Evolutionary conservation across 2,888 invertebrate genomes (phyloP), one percentile per base, ranked within the genome.

Genomic region (Athetis lepigone): DNA sequence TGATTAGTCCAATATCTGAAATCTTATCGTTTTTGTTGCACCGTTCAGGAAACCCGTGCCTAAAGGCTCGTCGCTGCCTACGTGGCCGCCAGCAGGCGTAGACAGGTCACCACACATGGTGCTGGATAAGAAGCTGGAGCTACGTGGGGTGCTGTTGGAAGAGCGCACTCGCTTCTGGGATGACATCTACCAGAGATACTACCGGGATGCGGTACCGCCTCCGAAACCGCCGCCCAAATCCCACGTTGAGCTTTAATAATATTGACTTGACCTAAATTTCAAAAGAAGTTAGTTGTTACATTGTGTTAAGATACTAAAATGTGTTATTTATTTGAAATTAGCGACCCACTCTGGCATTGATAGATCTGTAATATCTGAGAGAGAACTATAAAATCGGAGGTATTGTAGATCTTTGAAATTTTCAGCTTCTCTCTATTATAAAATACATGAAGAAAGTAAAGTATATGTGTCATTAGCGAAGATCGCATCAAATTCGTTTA

Each of bases 11-110:
- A 19, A 9, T 40, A 5, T 1, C 16, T 16, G 11, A 2, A 9
- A 16, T n/a, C 13, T 13, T 4, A 33, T n/a, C n/a, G 11, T 33
- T 29, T 19, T 19, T 25, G 8, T 19, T 9, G 33, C 13, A 13
- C 1, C 4, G 73, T 76, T 16, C 77, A 89, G 89, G 3, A 80
- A 79, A 25, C 88, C 89, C 0, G 79, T 86, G 4, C 75, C 85
- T 2, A 71, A 79, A 18, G 82, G 68, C 0, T 84, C 86, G 0
- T 51, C 59, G 0, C 46, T 85, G 0, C 82, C 82, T 5, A 29
- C 65, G 1, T 88, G 88, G 86, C 81, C 81, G 2, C 67, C 84
- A 16, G 71, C 72, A 4, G 61, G 71, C 4, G 70, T 47, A 7
- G 59, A 81, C 39, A 68, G 77, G 27, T 70, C 80, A 18, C 85